Evolutionary conservation across 2,113 vertebrate species (phyloP).

Genomic region (Phainopepla nitens): DNA sequence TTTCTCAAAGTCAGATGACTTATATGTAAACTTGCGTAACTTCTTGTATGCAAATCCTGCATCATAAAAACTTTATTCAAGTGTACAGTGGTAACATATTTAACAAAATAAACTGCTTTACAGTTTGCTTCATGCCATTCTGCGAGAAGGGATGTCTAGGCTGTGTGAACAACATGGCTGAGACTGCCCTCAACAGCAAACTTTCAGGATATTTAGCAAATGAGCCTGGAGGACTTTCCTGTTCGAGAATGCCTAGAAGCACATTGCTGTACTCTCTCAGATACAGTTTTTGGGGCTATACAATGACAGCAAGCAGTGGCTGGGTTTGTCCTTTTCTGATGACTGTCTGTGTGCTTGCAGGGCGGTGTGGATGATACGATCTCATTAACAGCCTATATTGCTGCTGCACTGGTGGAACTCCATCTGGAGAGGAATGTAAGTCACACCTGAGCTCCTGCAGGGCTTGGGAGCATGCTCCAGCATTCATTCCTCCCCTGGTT

Average conservation of each 20-base stretch:
- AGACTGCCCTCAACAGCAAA: background rate
- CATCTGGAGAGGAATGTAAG: conserved; percentile 26
- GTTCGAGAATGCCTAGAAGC: background rate
- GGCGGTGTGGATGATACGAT: conserved; percentile 79
- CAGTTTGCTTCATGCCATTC: background rate
- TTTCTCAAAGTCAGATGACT: background rate
- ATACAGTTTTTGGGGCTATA: background rate
- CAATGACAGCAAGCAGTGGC: background rate
- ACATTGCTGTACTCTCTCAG: background rate
- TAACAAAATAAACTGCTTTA: background rate
- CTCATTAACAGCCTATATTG: conserved; percentile 77
- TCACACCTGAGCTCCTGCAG: background rate
- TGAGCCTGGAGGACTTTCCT: background rate
- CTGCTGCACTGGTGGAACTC: conserved; percentile 74
- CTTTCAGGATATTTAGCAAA: background rate
- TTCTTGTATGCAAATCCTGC: background rate
- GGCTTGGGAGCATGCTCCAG: background rate
- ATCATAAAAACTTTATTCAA: background rate
- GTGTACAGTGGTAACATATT: background rate
- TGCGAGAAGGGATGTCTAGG: background rate
- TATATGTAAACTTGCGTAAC: background rate
- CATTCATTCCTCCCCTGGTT: background rate
- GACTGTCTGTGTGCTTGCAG: conserved; percentile 46
- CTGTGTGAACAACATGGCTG: background rate
- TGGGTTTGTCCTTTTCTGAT: background rate